Base-by-base conservation (phyloP, 2,888 invertebrate species). In the Pseudanteris insignis region DNA sequence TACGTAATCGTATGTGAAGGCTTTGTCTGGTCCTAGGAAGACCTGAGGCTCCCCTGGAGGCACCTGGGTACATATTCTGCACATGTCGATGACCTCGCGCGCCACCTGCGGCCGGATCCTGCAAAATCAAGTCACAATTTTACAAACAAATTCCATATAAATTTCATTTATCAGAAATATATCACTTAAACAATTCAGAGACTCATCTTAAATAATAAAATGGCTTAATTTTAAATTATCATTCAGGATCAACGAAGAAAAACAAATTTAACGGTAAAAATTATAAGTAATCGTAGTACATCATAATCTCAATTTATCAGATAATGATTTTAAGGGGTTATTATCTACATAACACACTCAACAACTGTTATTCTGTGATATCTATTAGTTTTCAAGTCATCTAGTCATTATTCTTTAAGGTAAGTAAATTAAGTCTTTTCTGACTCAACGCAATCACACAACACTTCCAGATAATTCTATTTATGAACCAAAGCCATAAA, bases 1-100 rank as follows among this genome's bases (percentile, higher is more conserved):
- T 33, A 98, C 96, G 81, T 90, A 90, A 83, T 99, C 96, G 82
- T 94, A 99, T 13, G 97, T 97, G 83, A 96, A 97, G 34, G 93
- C 91, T 75, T 96, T 93, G 81, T 96, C 96, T 26, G 91, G 88
- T 46, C 96, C 96, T 30, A 98, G 85, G 65, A 92, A 89, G 25
- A 98, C 90, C 78, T 95, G 95, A 0, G 94, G 95, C 72, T 96
- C 95, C 6, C 60, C 60, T 5, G 43, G 7, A 11, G 91, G 88
- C 12, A 96, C 95, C 48, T 89, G 86, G 0, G 96, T 96, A 81
- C 96, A 97, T 50, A 94, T 86, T 58, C 94, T 90, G 79, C 96
- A 96, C 87, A 95, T 94, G 79, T 97, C 96, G 61, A 97, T 91
- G 70, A 92, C 86, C 81, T 98, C 97, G 10, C 91, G 86, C 7